Evolutionary conservation across 1,140 invertebrate species (phyloP).

Genomic region (Diuraphis noxia): DNA sequence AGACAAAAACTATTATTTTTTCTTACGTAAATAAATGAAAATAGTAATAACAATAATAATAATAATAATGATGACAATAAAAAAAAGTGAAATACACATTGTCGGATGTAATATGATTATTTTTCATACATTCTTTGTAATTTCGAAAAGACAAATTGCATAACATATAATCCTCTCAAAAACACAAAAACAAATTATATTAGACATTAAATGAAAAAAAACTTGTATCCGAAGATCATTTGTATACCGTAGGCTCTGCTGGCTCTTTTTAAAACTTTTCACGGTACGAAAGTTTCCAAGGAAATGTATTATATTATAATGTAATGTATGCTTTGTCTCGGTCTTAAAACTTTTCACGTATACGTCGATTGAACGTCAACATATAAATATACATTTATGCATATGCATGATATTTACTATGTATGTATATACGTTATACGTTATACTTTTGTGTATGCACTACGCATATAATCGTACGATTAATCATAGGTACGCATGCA

Average conservation of each 20-base stretch:
- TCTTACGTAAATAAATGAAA: neutral
- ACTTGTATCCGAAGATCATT: constrained; percentile 31
- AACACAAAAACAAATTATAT: neutral
- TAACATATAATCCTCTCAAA: constrained; percentile 11
- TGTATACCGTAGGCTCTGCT: neutral
- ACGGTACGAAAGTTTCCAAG: neutral
- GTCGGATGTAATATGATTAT: constrained; percentile 17
- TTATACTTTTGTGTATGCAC: too few species aligned
- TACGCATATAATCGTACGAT: neutral
- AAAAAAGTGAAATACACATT: constrained; percentile 10
- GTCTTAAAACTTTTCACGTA: neutral
- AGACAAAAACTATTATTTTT: constrained; percentile 13
- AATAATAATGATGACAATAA: neutral
- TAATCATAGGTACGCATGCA: neutral
- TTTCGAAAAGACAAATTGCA: neutral
- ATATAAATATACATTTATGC: neutral
- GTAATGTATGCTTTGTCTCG: neutral
- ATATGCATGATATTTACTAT: neutral
- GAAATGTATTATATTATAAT: constrained; percentile 22
- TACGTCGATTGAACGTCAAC: constrained; percentile 2
- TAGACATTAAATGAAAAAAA: constrained; percentile 25
- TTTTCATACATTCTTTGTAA: constrained; percentile 16
- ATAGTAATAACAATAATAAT: neutral
- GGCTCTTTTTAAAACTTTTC: constrained; percentile 7
- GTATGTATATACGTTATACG: too few species aligned